phyloP scores from a whole-genome alignment of 2,797 vertebrate genomes.

The Myotis myotis region DNA sequence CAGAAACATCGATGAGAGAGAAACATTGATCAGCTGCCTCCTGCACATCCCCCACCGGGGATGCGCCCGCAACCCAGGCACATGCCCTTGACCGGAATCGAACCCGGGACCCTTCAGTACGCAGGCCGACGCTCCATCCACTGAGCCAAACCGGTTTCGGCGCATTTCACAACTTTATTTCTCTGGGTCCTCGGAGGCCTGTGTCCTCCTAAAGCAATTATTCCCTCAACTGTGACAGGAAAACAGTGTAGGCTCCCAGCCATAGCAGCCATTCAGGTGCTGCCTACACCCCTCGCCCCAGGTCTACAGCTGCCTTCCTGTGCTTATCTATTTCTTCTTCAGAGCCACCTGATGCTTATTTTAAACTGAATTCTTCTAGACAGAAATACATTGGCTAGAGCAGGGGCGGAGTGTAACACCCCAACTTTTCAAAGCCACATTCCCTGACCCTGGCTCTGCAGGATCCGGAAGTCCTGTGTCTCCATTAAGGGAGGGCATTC shows the following conservation, averaged over 20 bases:
- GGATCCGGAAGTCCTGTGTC: neutral
- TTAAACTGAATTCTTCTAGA: conserved; percentile 39
- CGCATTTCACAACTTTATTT: neutral
- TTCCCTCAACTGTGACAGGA: neutral
- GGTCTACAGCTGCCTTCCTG: neutral
- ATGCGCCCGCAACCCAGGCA: no score
- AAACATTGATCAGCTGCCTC: no score
- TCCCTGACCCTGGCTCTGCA: neutral
- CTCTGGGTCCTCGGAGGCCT: neutral
- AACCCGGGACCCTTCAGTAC: no score
- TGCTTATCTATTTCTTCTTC: neutral
- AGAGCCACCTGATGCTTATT: neutral
- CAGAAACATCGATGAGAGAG: no score
- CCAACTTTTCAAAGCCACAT: neutral
- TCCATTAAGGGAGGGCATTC: neutral
- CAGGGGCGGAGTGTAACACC: neutral
- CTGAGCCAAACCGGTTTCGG: no score
- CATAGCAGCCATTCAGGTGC: neutral
- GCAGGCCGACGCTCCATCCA: no score
- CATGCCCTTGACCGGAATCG: no score
- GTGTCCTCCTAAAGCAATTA: neutral
- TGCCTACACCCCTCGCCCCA: neutral
- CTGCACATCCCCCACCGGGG: no score
- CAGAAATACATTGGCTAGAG: neutral
- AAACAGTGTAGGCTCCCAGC: neutral